Percentiles rank a stretch among this genome's conserved stretches.
Conservation (phyloP, 2,888 invertebrate species). For the Platypus cylindrus region DNA sequence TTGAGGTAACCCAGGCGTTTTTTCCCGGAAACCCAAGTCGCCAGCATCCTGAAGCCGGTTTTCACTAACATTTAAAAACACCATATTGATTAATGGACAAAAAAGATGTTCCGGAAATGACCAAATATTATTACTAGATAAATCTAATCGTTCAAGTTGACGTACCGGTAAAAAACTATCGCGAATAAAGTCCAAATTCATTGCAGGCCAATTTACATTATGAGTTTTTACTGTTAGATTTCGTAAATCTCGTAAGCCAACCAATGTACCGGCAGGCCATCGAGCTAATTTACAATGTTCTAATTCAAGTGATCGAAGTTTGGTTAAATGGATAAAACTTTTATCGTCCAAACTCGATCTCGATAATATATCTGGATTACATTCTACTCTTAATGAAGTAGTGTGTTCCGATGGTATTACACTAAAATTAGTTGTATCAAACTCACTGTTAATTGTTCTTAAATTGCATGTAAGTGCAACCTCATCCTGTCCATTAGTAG, state of each 20-base stretch:
- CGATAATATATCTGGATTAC: slow-evolving; percentile 67
- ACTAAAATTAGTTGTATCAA: slow-evolving; percentile 78
- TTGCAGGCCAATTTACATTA: slow-evolving; percentile 72
- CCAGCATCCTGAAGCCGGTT: slow-evolving; percentile 81
- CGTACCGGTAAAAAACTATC: slow-evolving; percentile 65
- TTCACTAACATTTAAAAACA: slow-evolving; percentile 71
- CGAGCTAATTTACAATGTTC: slow-evolving; percentile 78
- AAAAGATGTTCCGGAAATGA: slow-evolving; percentile 76
- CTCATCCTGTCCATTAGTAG: slow-evolving; percentile 46
- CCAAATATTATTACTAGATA: slow-evolving; percentile 84
- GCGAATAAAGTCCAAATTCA: slow-evolving; percentile 69
- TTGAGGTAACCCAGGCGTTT: slow-evolving; percentile 45
- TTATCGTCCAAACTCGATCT: slow-evolving; percentile 64
- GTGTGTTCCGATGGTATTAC: slow-evolving; percentile 76
- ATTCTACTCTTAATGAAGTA: slow-evolving; percentile 63
- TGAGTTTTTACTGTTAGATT: slow-evolving; percentile 77
- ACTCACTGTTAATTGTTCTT: slow-evolving; percentile 75
- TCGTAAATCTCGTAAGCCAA: slow-evolving; percentile 65
- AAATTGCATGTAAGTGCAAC: slow-evolving; percentile 68
- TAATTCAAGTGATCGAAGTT: slow-evolving; percentile 66
- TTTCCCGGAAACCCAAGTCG: slow-evolving; percentile 73
- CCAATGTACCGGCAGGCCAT: slow-evolving; percentile 68
- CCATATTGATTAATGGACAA: slow-evolving; percentile 67
- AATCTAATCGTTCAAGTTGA: slow-evolving; percentile 70
- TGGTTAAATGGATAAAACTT: slow-evolving; percentile 67